Conservation (phyloP, 2,113 vertebrate genomes). For the Asarcornis scutulata region DNA sequence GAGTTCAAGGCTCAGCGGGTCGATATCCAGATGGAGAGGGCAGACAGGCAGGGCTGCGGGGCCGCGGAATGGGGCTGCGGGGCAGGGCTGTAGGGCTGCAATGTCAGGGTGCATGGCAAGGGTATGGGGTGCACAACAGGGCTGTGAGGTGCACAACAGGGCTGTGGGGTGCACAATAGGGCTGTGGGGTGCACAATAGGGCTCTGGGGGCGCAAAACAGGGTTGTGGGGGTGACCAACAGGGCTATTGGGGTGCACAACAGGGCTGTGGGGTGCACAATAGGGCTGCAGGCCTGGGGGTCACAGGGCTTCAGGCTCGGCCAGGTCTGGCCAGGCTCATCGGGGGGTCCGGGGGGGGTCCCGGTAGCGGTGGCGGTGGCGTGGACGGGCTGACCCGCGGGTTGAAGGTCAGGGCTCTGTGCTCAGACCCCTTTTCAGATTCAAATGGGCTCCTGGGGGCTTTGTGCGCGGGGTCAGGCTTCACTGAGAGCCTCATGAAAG, state of each 20-base stretch:
- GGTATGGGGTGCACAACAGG: neutral
- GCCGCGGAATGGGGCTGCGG: neutral
- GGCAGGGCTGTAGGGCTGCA: neutral
- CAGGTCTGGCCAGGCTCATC: accelerated
- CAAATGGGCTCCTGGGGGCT: slow-evolving; percentile 74
- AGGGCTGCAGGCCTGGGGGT: neutral
- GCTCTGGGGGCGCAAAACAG: too few relatives aligned
- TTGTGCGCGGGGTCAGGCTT: slow-evolving; percentile 59
- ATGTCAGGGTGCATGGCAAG: neutral
- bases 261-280: too few relatives aligned
- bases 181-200: neutral
- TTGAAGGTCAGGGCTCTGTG: slow-evolving; percentile 83
- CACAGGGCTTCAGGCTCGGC: neutral
- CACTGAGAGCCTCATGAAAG: neutral
- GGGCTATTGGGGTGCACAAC: neutral
- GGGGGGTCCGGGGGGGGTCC: neutral
- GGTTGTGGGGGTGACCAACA: too few relatives aligned
- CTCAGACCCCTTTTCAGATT: slow-evolving; percentile 81
- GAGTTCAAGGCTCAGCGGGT: neutral
- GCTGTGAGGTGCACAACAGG: too few relatives aligned
- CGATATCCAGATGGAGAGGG: neutral
- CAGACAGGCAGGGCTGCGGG: neutral
- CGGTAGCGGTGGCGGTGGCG: neutral
- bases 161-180: neutral
- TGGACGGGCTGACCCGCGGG: slow-evolving; percentile 72